Base-by-base conservation (phyloP, 37 sponge, comb jelly and placozoan species). In the Amphimedon queenslandica region DNA sequence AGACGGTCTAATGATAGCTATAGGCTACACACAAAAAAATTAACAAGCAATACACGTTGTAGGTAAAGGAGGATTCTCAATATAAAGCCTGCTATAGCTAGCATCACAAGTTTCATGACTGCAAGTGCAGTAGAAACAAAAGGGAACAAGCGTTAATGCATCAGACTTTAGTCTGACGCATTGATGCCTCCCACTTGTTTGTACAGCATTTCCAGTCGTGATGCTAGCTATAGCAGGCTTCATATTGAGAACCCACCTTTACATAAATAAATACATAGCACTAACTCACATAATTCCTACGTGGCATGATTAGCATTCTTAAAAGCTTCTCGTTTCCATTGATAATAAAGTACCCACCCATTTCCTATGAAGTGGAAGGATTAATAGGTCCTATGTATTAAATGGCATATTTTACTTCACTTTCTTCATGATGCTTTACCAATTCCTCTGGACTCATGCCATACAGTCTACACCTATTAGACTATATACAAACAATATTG, bases 321-420 rank as follows among this genome's bases (percentile, higher is more conserved):
- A 97, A 70, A 11, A 97, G 32, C 57, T 85, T 81, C 79, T 97
- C 98, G 30, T 82, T 90, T 20, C 98, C 98, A 78, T 97, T 93
- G 51, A 97, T 76, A 30, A 97, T 88, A 69, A 97, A 97, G 69
- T 97, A 97, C n/a, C 98, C 98, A 11, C 98, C 98, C 51, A 78
- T 42, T 70, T 97, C 98, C 86, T 97, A 57, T 29, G 68, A 61
- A 36, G 16, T 27, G 32, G 4, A 6, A 36, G 1, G 4, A 56
- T 5, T 58, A 36, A 40, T 40, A 73, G 31, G 8, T 57, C 28
- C 33, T n/a, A 16, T 66, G 37, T 72, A 47, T 18, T 47, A 47
- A 18, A 47, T 18, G 8, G 53, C 8, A 28, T 2, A 4, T 28
- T 70, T 5, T 33, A 89, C 90, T 64, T 89, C 85, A 32, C 69